A percentile compares a stretch with the other conserved stretches of the same genome.
Evolutionary conservation across 2,113 vertebrate species (phyloP).

Genomic region (Anolis sagrei): DNA sequence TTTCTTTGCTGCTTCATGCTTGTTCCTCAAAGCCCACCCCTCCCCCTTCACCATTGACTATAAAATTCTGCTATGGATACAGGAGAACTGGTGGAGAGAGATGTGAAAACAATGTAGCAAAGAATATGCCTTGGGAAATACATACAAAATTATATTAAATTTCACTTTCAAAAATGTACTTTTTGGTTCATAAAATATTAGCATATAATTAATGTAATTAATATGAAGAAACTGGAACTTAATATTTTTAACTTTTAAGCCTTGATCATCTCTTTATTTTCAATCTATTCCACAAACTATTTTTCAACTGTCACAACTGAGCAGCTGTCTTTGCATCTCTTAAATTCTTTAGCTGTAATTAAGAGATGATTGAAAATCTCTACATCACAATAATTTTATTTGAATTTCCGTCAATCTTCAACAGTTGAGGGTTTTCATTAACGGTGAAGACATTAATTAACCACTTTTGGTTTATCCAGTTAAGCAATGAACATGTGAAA

Average conservation of each 20-base stretch:
- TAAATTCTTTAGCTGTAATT: slow-evolving; percentile 1
- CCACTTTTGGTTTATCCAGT: not conserved
- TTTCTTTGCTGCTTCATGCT: too few relatives aligned
- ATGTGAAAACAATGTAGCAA: not conserved
- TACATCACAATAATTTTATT: not conserved
- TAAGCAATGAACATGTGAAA: slow-evolving; percentile 8
- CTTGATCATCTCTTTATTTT: not conserved
- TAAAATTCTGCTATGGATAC: not conserved
- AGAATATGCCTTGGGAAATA: too few relatives aligned
- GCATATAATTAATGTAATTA: too few relatives aligned
- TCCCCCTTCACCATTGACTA: too few relatives aligned
- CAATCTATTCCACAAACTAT: not conserved
- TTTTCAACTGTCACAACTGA: not conserved
- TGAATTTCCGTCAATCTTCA: not conserved
- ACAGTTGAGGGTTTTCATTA: not conserved
- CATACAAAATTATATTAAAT: too few relatives aligned
- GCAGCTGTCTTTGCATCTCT: not conserved
- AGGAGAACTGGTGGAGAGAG: not conserved
- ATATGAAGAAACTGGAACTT: too few relatives aligned
- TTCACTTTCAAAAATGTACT: too few relatives aligned
- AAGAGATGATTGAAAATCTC: not conserved
- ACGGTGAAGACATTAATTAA: not conserved
- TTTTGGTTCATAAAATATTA: too few relatives aligned
- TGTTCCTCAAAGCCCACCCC: too few relatives aligned
- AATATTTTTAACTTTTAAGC: not conserved